phyloP scores from a whole-genome alignment of 2,888 invertebrate genomes.

The Drosophila rellima region DNA sequence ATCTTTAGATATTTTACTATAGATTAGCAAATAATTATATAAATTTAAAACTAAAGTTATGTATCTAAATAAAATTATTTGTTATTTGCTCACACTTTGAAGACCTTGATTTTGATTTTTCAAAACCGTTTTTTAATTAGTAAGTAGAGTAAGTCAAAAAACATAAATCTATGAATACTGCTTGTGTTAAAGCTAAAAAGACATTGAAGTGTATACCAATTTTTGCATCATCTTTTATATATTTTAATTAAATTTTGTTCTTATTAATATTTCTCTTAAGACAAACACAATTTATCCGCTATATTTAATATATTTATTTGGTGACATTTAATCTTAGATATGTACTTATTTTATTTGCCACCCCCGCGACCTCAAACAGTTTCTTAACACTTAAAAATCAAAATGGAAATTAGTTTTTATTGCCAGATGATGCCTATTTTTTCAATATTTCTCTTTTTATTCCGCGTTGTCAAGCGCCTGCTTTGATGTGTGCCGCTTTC shows the following conservation, averaged over 20 bases:
- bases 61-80: too few relatives aligned
- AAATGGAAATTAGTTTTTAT: constrained; percentile 60
- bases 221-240: too few relatives aligned
- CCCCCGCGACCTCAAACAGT: constrained; percentile 15
- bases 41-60: not conserved
- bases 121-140: too few relatives aligned
- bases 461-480: constrained; percentile 67
- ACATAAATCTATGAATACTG: too few relatives aligned
- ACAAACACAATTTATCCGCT: too few relatives aligned
- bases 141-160: too few relatives aligned
- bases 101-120: too few relatives aligned
- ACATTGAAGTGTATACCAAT: too few relatives aligned
- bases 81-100: too few relatives aligned
- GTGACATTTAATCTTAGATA: not conserved
- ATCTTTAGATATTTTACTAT: not conserved
- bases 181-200: too few relatives aligned
- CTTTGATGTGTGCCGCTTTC: constrained; percentile 67
- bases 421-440: constrained; percentile 61
- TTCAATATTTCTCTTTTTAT: constrained; percentile 11
- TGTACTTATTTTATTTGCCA: constrained; percentile 8
- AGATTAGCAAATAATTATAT: not conserved
- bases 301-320: not conserved
- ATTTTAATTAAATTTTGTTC: not conserved
- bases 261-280: not conserved
- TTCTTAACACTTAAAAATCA: constrained; percentile 21